A percentile compares a stretch with the other conserved stretches of the same genome.
These are phyloP conservation scores for Cecropterus lyciades DNA, from an alignment of 1,140 invertebrate species.

Conservation along the genomic window DNA sequence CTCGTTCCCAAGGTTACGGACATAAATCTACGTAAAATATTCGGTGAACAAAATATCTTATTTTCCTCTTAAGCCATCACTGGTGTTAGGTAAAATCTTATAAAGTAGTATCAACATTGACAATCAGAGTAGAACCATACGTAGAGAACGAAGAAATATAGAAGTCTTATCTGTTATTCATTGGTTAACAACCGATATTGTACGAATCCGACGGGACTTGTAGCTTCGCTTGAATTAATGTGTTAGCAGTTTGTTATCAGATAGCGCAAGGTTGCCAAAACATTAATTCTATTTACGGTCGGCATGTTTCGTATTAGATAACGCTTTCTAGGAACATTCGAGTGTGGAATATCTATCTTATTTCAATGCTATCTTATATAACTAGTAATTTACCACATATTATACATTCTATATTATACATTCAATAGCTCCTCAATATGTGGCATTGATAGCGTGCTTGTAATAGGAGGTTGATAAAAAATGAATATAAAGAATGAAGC, in stretches of 20 bases:
- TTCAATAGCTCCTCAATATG: too few species aligned
- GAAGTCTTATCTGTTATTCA: constrained; percentile 27
- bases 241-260: constrained; percentile 32
- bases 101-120: constrained; percentile 11
- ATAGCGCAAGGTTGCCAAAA: constrained; percentile 25
- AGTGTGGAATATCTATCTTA: neutral
- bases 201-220: constrained; percentile 29
- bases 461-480: too few species aligned
- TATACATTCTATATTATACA: too few species aligned
- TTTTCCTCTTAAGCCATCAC: neutral
- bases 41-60: neutral
- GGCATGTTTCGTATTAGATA: constrained; percentile 8
- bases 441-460: too few species aligned
- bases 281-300: constrained; percentile 23
- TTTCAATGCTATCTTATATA: neutral
- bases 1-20: neutral
- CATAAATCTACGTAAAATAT: neutral
- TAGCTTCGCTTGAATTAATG: constrained; percentile 32
- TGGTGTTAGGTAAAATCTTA: neutral
- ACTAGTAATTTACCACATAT: too few species aligned
- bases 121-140: neutral
- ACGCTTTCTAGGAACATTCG: neutral
- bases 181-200: constrained; percentile 30
- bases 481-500: too few species aligned
- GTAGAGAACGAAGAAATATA: constrained; percentile 13